Evolutionary conservation across 1,140 invertebrate genomes (phyloP), one percentile per base, ranked within the genome.

Genomic region (Camponotus floridanus): DNA sequence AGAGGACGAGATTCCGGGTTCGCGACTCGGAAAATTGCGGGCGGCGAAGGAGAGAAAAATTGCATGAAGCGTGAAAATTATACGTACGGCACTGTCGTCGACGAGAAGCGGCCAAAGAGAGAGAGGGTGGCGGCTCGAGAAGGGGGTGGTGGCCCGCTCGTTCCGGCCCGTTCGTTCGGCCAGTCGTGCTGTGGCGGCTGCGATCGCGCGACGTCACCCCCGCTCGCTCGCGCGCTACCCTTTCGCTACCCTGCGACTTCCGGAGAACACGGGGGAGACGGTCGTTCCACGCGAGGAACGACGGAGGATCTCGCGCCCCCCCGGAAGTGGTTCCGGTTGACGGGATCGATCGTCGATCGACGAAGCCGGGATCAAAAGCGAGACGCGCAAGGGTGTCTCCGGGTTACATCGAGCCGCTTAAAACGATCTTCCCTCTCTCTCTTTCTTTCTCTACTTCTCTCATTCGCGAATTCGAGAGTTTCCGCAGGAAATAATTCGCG

Each of bases 151-250:
- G 65, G 65, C 51, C 78, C 78, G 78, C 67, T 81, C 78, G 62
- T 45, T 90, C 90, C 13, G 92, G 92, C 92, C 92, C 92, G 92
- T 93, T 81, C 92, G 92, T 93, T 81, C 92, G 93, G 93, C 90
- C 92, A 94, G 93, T 94, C 92, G 92, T 91, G 92, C 90, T 92
- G 86, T 92, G 90, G 89, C 92, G 91, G 88, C 76, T 79, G 76
- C 88, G 89, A 92, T 86, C 80, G 84, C 88, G 76, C 88, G 76
- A 88, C 87, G 64, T 86, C 86, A 61, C 55, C 55, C 36, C 42
- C 39, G 74, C 59, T 15, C 73, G 33, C 21, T 65, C 36, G 59
- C 48, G 76, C 76, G 85, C 71, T 86, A 3, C 76, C 68, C 57
- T 71, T 61, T 81, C 67, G 48, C 65, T 42, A 62, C 76, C 76